Conservation (phyloP, 1,140 invertebrate genomes). For the Lethocerus indicus region DNA sequence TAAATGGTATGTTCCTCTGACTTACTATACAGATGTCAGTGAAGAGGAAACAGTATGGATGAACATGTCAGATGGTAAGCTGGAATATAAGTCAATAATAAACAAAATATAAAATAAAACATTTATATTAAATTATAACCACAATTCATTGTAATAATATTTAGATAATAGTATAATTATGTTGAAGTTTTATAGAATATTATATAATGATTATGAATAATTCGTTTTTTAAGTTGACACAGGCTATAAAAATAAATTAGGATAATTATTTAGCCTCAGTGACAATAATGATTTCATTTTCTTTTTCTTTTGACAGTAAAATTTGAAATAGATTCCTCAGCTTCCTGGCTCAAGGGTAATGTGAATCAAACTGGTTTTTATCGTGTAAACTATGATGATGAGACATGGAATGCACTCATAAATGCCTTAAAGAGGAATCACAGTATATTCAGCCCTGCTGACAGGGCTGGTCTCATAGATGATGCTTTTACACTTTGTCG, state of each 20-base stretch:
- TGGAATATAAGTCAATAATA: too few species aligned
- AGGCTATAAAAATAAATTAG: neutral
- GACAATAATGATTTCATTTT: neutral
- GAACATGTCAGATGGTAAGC: conserved; percentile 51
- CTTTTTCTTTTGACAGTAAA: conserved; percentile 29
- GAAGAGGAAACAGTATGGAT: conserved; percentile 42
- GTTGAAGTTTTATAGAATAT: too few species aligned
- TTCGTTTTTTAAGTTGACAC: too few species aligned
- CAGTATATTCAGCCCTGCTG: conserved; percentile 44
- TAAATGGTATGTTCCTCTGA: conserved; percentile 64
- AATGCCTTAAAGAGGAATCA: conserved; percentile 47
- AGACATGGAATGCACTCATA: conserved; percentile 58
- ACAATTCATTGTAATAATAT: too few species aligned
- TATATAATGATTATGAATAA: too few species aligned
- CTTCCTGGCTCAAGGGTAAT: conserved; percentile 72
- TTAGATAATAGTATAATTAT: too few species aligned
- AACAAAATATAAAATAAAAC: too few species aligned
- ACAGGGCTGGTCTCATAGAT: conserved; percentile 55
- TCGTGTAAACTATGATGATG: conserved; percentile 64
- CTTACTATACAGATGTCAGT: conserved; percentile 42
- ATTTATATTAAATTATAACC: too few species aligned
- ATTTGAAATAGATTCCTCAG: conserved; percentile 39
- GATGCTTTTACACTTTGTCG: conserved; percentile 58
- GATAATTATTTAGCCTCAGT: neutral
- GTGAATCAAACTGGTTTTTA: conserved; percentile 76